These are phyloP conservation scores for Xylocampa areola DNA, from an alignment of 2,888 invertebrate genomes.

Conservation along the genomic window DNA sequence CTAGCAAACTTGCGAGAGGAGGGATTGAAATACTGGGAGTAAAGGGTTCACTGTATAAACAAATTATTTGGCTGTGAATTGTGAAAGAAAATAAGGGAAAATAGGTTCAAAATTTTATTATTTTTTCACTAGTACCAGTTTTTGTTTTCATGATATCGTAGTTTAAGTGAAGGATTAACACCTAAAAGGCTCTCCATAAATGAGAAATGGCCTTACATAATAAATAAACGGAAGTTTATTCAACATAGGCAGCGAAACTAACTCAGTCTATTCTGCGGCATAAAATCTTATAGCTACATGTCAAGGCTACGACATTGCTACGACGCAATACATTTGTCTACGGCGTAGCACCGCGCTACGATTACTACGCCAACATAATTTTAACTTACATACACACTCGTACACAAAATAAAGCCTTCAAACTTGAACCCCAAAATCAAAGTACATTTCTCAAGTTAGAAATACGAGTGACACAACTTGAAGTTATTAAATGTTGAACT, in stretches of 20 bases:
- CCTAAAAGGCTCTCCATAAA: too few species aligned
- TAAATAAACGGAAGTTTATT: too few species aligned
- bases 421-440: constrained; percentile 51
- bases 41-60: too few species aligned
- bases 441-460: constrained; percentile 48
- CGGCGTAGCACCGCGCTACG: constrained; percentile 28
- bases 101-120: too few species aligned
- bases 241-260: not conserved
- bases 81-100: too few species aligned
- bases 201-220: too few species aligned
- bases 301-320: constrained; percentile 33
- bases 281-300: constrained; percentile 2
- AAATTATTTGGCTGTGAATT: too few species aligned
- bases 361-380: constrained; percentile 12
- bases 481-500: constrained; percentile 58
- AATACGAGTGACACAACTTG: constrained; percentile 51
- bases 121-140: too few species aligned
- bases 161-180: too few species aligned
- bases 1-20: too few species aligned
- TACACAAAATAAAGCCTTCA: constrained; percentile 28
- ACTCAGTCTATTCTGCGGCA: constrained; percentile 1
- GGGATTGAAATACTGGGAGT: too few species aligned
- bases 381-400: constrained; percentile 5
- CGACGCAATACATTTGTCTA: constrained; percentile 23
- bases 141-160: too few species aligned